A percentile compares a stretch with the other conserved stretches of the same genome.
Evolutionary conservation across 2,888 invertebrate species (phyloP).

Genomic region (Drosophila conformis): DNA sequence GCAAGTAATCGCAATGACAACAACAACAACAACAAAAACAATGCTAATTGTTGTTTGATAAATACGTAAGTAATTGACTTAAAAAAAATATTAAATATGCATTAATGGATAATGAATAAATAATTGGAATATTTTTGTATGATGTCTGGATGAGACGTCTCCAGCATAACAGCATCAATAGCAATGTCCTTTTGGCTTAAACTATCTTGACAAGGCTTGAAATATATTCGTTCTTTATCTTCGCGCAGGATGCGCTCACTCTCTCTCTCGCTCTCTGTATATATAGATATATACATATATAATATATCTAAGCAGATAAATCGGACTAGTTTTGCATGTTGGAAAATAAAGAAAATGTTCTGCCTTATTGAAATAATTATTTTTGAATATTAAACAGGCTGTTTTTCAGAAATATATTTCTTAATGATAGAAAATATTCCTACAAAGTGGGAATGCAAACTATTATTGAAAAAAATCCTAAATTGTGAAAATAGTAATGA

Average conservation of each 20-base stretch:
- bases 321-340: neutral
- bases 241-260: neutral
- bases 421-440: neutral
- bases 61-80: slow-evolving; percentile 6
- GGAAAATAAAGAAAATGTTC: neutral
- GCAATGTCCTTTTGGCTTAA: neutral
- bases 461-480: neutral
- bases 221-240: neutral
- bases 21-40: slow-evolving; percentile 7
- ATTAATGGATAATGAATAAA: neutral
- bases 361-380: neutral
- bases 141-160: neutral
- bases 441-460: neutral
- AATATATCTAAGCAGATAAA: neutral
- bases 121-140: neutral
- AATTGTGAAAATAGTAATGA: neutral
- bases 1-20: slow-evolving; percentile 14
- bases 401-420: neutral
- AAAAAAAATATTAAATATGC: neutral
- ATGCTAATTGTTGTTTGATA: slow-evolving; percentile 10
- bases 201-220: neutral
- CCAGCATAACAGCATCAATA: neutral
- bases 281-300: neutral
- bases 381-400: neutral
- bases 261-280: neutral